Percentiles rank a stretch among this genome's conserved stretches.
Evolutionary conservation across 2,888 invertebrate species (phyloP).

Genomic region (Tetrapedia diversipes): DNA sequence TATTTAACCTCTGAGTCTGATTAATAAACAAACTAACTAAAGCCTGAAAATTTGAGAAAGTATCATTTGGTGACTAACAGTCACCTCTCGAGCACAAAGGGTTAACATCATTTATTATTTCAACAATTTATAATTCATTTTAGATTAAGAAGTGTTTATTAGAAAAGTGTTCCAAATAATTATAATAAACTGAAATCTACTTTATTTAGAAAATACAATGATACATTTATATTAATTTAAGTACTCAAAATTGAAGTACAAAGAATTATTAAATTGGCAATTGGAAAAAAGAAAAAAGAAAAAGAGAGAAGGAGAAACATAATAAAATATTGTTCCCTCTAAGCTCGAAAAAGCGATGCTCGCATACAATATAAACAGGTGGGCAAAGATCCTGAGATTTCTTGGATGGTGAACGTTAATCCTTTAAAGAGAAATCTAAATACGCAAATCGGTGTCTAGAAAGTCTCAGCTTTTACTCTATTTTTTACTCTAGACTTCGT

Average conservation of each 20-base stretch:
- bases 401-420: conserved; percentile 51
- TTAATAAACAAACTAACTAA: too few relatives aligned
- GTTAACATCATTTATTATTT: too few relatives aligned
- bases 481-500: conserved; percentile 65
- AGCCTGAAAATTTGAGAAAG: too few relatives aligned
- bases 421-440: conserved; percentile 45
- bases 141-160: too few relatives aligned
- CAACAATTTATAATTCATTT: too few relatives aligned
- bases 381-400: conserved; percentile 43
- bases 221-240: too few relatives aligned
- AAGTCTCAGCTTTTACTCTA: conserved; percentile 67
- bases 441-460: conserved; percentile 62
- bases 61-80: too few relatives aligned
- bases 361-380: conserved; percentile 31
- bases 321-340: conserved; percentile 43
- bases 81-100: too few relatives aligned
- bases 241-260: not conserved
- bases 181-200: too few relatives aligned
- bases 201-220: too few relatives aligned
- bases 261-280: not conserved
- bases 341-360: conserved; percentile 39
- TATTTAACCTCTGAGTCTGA: too few relatives aligned
- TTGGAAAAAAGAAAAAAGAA: not conserved
- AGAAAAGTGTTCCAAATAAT: not conserved
- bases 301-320: conserved; percentile 30